phyloP scores from a whole-genome alignment of 2,113 vertebrate genomes.

The Gila orcuttii region DNA sequence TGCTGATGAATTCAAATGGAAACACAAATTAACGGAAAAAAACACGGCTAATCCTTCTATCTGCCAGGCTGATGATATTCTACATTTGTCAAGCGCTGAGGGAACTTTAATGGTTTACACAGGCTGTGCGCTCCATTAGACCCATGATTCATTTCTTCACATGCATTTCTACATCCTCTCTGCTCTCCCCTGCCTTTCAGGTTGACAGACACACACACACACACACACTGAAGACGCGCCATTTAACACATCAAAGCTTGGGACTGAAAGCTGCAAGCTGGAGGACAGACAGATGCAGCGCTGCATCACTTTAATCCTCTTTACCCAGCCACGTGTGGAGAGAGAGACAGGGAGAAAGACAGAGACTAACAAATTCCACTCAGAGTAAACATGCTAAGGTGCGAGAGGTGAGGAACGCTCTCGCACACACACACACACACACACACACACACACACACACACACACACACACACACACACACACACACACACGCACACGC shows the following conservation, averaged over 20 bases:
- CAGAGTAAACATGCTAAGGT: slow-evolving; percentile 80
- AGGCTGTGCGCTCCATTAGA: slow-evolving; percentile 33
- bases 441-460: slow-evolving; percentile 60
- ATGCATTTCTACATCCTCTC: slow-evolving; percentile 43
- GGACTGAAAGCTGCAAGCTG: slow-evolving; percentile 68
- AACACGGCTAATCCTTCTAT: slow-evolving; percentile 32
- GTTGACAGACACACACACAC: slow-evolving; percentile 73
- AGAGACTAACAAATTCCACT: slow-evolving; percentile 76
- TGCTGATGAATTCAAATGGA: slow-evolving; percentile 52
- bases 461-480: slow-evolving; percentile 63
- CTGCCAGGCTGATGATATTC: background rate
- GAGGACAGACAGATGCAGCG: slow-evolving; percentile 68
- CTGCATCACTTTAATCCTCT: slow-evolving; percentile 88
- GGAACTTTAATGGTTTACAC: slow-evolving; percentile 24
- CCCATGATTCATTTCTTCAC: slow-evolving; percentile 51
- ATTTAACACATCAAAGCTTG: slow-evolving; percentile 86
- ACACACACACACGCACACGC: slow-evolving; percentile 59
- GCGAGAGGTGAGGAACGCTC: slow-evolving; percentile 64
- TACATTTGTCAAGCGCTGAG: slow-evolving; percentile 1
- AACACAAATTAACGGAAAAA: slow-evolving; percentile 44
- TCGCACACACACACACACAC: slow-evolving; percentile 61
- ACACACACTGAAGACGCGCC: slow-evolving; percentile 76
- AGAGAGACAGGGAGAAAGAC: slow-evolving; percentile 63
- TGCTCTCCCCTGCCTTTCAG: slow-evolving; percentile 20
- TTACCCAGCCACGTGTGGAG: slow-evolving; percentile 82